Base-by-base conservation (phyloP, 2,888 invertebrate species). In the Cantharis nigra region DNA sequence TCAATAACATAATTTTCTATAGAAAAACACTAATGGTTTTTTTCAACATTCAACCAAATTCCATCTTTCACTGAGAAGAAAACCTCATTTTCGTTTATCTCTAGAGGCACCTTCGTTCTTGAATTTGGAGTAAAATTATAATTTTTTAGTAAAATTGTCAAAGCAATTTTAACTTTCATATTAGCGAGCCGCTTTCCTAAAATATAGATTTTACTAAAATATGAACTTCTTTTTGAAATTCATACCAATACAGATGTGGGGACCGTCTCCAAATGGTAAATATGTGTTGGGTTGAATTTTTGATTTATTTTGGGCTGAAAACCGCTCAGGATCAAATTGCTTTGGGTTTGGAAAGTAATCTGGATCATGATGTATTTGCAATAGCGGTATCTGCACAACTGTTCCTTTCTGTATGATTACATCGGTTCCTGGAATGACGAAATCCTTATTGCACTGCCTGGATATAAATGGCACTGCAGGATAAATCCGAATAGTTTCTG, bases 311-410 rank as follows among this genome's bases (percentile, higher is more conserved):
- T 90, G 90, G 4, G 89, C 86, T 0, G 89, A 85, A 85, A 93
- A 93, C 79, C 93, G 88, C 20, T 92, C 91, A 0, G 93, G 93
- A 70, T 91, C 90, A 78, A 93, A 93, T 30, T 89, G 88, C 1
- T 91, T 89, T 0, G 94, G 93, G 11, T 93, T 89, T 0, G 91
- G 91, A 73, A 83, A 85, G 74, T 83, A 82, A 73, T 85, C 84
- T 4, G 83, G 83, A 77, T 85, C 85, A 64, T 82, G 80, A 5
- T 85, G 85, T 16, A 85, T 78, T 3, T 84, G 85, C 71, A 26
- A 26, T 26, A 26, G 0, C 9, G 26, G 26, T 26, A 26, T 26
- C 26, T 26, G 26, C 26, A 26, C 26, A 9, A 9, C 1, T 26
- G 9, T 9, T 26, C 26, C 82, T 71, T 83, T 82, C 75, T 84